phyloP scores from a whole-genome alignment of 2,113 vertebrate species.

The Corvus moneduloides region DNA sequence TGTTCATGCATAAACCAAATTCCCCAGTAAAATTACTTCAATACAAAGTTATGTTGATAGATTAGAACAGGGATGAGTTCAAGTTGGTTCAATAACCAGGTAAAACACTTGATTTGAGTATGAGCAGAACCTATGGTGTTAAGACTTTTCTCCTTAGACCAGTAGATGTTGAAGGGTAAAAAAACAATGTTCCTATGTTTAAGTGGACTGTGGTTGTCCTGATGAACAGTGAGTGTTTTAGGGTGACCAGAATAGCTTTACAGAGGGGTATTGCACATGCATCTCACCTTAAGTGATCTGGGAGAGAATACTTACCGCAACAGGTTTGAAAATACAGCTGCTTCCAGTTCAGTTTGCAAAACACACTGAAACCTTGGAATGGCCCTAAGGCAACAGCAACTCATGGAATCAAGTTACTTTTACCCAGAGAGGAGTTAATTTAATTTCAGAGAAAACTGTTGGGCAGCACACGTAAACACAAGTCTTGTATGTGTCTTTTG shows the following conservation, averaged over 20 bases:
- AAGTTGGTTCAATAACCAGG: neutral
- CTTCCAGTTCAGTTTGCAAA: neutral
- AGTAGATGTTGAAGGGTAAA: neutral
- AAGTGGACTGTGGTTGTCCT: neutral
- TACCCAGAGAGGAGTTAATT: neutral
- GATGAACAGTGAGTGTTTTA: neutral
- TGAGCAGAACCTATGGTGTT: neutral
- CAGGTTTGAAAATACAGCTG: neutral
- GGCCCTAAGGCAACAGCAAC: neutral
- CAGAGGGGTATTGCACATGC: rapidly evolving
- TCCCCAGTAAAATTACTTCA: neutral
- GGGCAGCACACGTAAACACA: neutral
- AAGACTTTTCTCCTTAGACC: neutral
- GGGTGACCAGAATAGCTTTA: neutral
- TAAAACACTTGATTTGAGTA: neutral
- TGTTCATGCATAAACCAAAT: neutral
- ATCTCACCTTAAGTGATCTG: neutral
- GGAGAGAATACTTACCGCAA: neutral
- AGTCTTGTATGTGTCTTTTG: neutral
- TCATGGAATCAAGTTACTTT: neutral
- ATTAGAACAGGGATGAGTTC: neutral
- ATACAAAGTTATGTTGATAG: neutral
- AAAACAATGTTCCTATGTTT: neutral
- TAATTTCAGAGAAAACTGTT: neutral
- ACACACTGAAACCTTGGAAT: neutral